Evolutionary conservation across 2,797 vertebrate species (phyloP).

Genomic region (Rhadinocentrus ornatus): DNA sequence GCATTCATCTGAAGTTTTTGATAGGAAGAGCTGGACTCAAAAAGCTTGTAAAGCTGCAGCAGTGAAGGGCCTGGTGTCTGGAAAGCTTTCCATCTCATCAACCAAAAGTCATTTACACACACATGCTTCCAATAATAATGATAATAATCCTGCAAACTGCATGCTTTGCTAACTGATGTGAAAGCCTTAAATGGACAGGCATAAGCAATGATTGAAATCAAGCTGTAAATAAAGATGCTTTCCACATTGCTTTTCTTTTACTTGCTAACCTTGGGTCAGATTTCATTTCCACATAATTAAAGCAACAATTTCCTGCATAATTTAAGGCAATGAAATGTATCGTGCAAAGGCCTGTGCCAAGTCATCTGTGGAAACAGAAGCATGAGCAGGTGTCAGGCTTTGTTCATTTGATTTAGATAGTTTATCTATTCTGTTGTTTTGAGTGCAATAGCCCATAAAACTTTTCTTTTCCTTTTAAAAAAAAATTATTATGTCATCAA

Average conservation of each 20-base stretch:
- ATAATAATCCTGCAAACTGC: not conserved
- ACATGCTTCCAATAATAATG: not conserved
- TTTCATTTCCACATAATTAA: constrained; percentile 1
- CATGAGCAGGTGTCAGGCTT: not conserved
- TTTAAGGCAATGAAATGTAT: not conserved
- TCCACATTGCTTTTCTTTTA: not conserved
- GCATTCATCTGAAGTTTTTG: constrained; percentile 38
- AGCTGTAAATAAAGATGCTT: not conserved
- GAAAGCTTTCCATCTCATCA: constrained; percentile 32
- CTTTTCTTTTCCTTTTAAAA: not conserved
- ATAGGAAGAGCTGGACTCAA: constrained; percentile 9
- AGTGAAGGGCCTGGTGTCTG: constrained; percentile 22
- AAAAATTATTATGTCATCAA: not conserved
- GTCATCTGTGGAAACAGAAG: not conserved
- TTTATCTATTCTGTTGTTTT: not conserved
- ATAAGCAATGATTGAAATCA: not conserved
- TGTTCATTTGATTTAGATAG: not conserved
- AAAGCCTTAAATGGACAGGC: not conserved
- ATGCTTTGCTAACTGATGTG: not conserved
- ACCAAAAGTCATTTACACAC: not conserved
- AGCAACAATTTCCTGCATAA: not conserved
- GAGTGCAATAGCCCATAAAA: not conserved
- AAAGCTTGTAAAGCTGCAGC: constrained; percentile 19
- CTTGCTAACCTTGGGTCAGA: not conserved
- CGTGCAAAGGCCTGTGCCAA: not conserved